Base-by-base conservation (phyloP, 1,140 invertebrate genomes). In the Neocloeon triangulifer region DNA sequence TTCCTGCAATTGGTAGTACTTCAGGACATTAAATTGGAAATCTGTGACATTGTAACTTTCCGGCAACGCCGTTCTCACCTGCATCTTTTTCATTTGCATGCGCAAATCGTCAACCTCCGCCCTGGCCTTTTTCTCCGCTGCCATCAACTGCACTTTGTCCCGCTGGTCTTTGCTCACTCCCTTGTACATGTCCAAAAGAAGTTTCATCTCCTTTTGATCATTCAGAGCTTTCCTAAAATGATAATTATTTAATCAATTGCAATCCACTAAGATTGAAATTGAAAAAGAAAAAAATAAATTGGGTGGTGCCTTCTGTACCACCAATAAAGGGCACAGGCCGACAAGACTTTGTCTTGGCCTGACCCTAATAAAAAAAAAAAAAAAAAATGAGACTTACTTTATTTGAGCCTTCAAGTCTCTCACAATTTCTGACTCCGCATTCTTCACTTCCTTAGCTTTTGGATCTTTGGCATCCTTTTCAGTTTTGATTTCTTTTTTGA, bases 151-250 rank as follows among this genome's bases (percentile, higher is more conserved):
- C 26, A 88, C 86, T 58, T 94, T 94, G 47, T 96, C 89, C 14
- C 89, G 59, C 49, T 88, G 82, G 47, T 96, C 91, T 57, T 95
- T 95, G 25, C 84, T 80, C 13, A 86, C 81, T 23, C 82, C 79
- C 62, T 95, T 95, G 54, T 95, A 92, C 84, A 94, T 94, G 47
- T 96, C 89, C 37, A 95, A 56, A 5, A 95, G 51, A 5, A 96
- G 53, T 50, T 95, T 95, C 69, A 95, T 68, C 54, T 86, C 81
- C 48, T 84, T 84, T 51, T 81, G 79, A 48, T 88, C 80, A 48
- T 82, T 85, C 19, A 81, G 66, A 27, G 85, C 77, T 64, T 92
- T 92, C 51, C 84, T 92, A 45, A n/a, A 55, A n/a, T n/a, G n/a
- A n/a, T n/a, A n/a, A n/a, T n/a, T n/a, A n/a, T n/a, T n/a, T n/a